Percentiles rank a stretch among this genome's conserved stretches.
phyloP scores from a whole-genome alignment of 2,888 invertebrate species.

The Netelia inedita region DNA sequence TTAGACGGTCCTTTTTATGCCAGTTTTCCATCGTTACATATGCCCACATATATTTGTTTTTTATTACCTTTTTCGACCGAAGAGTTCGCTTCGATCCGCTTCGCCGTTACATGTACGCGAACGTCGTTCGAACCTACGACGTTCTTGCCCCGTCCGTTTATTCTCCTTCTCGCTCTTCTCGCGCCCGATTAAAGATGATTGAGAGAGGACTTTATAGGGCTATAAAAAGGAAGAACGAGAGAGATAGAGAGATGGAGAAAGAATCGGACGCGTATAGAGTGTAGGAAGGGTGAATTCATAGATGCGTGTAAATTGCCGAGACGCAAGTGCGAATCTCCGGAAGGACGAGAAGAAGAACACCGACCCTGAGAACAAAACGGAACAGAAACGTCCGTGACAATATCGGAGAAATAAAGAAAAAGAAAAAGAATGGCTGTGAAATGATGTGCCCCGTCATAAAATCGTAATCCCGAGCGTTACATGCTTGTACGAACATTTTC shows the following conservation, averaged over 20 bases:
- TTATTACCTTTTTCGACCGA: slow-evolving; percentile 16
- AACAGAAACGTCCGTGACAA: slow-evolving; percentile 1
- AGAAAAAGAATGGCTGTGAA: slow-evolving; percentile 48
- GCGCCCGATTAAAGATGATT: slow-evolving; percentile 66
- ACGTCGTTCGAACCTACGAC: slow-evolving; percentile 8
- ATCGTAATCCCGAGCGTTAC: slow-evolving; percentile 41
- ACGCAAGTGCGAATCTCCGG: slow-evolving; percentile 36
- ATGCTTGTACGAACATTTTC: slow-evolving; percentile 21
- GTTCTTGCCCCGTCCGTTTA: slow-evolving; percentile 25
- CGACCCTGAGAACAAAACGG: neutral
- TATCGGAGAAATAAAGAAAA: neutral
- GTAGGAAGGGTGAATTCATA: slow-evolving; percentile 33
- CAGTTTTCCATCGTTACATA: slow-evolving; percentile 33
- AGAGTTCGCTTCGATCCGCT: slow-evolving; percentile 25
- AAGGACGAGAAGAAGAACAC: slow-evolving; percentile 3
- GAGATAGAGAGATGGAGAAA: slow-evolving; percentile 7
- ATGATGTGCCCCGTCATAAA: slow-evolving; percentile 53
- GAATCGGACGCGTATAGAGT: slow-evolving; percentile 13
- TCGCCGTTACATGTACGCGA: slow-evolving; percentile 34
- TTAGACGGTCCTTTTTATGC: slow-evolving; percentile 33
- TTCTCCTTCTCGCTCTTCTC: slow-evolving; percentile 24
- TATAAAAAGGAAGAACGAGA: slow-evolving; percentile 48
- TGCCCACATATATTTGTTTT: slow-evolving; percentile 10
- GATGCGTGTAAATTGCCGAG: slow-evolving; percentile 36
- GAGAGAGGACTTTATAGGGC: slow-evolving; percentile 63